Percentiles rank a stretch among this genome's conserved stretches.
These are phyloP conservation scores for Sylvietta virens DNA, from an alignment of 2,113 vertebrate species.

Conservation along the genomic window DNA sequence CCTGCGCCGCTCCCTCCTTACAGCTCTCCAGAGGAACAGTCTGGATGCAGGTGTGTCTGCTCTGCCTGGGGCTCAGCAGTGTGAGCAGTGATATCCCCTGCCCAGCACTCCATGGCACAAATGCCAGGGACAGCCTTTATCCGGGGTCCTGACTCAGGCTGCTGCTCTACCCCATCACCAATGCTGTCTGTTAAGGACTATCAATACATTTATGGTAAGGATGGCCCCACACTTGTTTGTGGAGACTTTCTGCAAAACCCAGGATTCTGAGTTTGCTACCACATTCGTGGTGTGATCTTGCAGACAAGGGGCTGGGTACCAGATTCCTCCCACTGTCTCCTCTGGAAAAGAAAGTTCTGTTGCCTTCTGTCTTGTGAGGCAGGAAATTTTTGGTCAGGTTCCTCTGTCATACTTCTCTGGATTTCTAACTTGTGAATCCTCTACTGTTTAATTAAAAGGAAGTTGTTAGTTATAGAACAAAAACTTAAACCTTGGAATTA, in stretches of 20 bases:
- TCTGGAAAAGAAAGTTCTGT: neutral
- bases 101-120: neutral
- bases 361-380: neutral
- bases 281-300: neutral
- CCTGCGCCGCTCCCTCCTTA: fast-evolving
- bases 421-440: neutral
- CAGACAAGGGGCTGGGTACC: neutral
- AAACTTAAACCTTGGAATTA: neutral
- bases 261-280: neutral
- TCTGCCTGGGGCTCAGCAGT: neutral
- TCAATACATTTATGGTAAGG: neutral
- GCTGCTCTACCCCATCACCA: neutral
- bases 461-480: neutral
- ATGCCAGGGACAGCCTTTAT: neutral
- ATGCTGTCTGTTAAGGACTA: neutral
- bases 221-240: neutral
- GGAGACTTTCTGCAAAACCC: neutral
- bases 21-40: neutral
- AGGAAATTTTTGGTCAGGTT: neutral
- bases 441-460: neutral
- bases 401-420: neutral
- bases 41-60: neutral
- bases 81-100: neutral
- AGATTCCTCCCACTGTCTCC: neutral
- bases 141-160: neutral